Evolutionary conservation across 35 echinoderm and acorn worm genomes (phyloP), one percentile per base, ranked within the genome.

Genomic region (Patiria miniata): DNA sequence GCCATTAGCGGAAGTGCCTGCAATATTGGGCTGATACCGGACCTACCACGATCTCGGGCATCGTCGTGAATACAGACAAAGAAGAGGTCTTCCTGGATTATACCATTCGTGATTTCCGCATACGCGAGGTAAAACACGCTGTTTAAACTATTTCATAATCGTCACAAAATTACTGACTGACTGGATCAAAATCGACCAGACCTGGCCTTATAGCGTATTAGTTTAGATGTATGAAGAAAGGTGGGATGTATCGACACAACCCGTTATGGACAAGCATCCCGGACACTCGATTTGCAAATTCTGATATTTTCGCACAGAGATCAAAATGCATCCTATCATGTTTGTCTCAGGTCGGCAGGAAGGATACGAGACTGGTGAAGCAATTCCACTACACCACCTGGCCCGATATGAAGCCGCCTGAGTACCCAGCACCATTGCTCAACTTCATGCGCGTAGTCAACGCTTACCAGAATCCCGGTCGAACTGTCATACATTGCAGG

Each of bases 371-470:
- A 1, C 8, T 55, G 37, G 82, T 93, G 22, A 87, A 76, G 21
- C 91, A 93, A 14, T 93, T 77, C 51, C 91, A 93, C 61, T 93
- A 78, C 61, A 93, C 85, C 12, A 37, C 84, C 18, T 93, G 91
- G 91, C 91, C 91, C 1, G 91, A 93, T 59, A 93, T 87, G 91
- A 85, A 79, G 30, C 78, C 87, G 39, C 85, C 85, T 39, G 47
- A 87, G 9, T 93, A 93, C 42, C 39, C 91, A 15, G 82, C 79
- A 18, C 50, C 79, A 47, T 34, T 87, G 18, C 61, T 93, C 7
- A 86, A 87, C 30, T 83, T 87, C 61, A 14, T 81, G 8, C 44
- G 69, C 19, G 59, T 53, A 7, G 52, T 83, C 44, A 93, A 77
- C 22, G 51, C 30, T 12, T 1, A 14, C 1, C 55, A 44, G 36